Conservation (phyloP, 1,140 invertebrate species). For the Vollenhovia emeryi region DNA sequence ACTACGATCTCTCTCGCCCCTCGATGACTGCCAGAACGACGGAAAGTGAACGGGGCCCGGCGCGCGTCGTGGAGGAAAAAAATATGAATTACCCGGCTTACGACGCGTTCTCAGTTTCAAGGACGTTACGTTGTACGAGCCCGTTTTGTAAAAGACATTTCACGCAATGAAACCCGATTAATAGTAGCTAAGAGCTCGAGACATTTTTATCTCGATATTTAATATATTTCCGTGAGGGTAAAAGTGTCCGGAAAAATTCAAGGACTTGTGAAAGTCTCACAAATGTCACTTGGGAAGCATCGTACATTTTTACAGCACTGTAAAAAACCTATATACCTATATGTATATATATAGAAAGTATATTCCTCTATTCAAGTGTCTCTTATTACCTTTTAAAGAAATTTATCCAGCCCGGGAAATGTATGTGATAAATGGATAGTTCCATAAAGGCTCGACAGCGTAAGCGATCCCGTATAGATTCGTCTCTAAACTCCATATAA, state of each 20-base stretch:
- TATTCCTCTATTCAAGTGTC: not conserved
- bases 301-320: not conserved
- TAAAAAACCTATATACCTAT: no score
- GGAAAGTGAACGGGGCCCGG: constrained; percentile 57
- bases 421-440: constrained; percentile 35
- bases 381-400: constrained; percentile 28
- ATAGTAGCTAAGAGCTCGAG: not conserved
- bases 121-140: not conserved
- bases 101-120: constrained; percentile 3
- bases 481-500: constrained; percentile 55
- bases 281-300: not conserved
- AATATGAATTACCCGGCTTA: constrained; percentile 44
- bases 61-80: constrained; percentile 14
- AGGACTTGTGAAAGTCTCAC: not conserved
- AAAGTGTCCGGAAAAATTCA: not conserved
- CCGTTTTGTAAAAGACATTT: not conserved
- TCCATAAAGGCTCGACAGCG: constrained; percentile 50
- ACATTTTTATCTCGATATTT: not conserved
- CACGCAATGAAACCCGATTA: not conserved
- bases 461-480: constrained; percentile 50
- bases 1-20: constrained; percentile 67
- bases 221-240: not conserved
- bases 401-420: constrained; percentile 10
- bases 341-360: not conserved
- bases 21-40: constrained; percentile 32